phyloP scores from a whole-genome alignment of 92 coral and sea anemone species.

The Scolanthus callimorphus region DNA sequence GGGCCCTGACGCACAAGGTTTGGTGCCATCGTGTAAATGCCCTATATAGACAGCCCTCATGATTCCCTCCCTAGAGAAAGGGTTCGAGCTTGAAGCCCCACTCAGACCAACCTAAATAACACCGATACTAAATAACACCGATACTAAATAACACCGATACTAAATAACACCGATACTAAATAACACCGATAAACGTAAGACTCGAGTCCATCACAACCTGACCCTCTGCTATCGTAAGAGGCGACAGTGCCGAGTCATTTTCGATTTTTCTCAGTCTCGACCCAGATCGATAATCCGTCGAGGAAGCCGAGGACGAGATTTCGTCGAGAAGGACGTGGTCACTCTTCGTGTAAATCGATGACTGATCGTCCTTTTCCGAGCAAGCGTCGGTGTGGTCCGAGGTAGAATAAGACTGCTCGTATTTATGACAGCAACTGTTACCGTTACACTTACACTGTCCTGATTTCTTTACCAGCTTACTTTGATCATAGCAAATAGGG shows the following conservation, averaged over 20 bases:
- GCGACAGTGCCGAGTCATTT: background rate
- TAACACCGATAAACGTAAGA: conserved; percentile 83
- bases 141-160: too few species aligned
- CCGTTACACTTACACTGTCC: conserved; percentile 13
- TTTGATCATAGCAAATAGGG: conserved; percentile 49
- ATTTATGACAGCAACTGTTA: background rate
- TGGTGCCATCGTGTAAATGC: too few species aligned
- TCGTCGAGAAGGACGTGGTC: conserved; percentile 26
- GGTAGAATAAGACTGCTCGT: conserved; percentile 2
- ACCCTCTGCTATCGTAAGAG: conserved; percentile 26
- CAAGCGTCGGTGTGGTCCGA: background rate
- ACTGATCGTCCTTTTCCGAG: conserved; percentile 13
- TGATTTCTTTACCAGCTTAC: conserved; percentile 14
- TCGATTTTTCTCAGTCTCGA: conserved; percentile 4
- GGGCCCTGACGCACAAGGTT: too few species aligned
- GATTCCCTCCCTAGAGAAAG: too few species aligned
- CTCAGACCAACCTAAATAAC: too few species aligned
- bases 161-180: too few species aligned
- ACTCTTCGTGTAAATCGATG: conserved; percentile 26
- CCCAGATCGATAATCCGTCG: conserved; percentile 13
- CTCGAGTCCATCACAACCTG: conserved; percentile 57
- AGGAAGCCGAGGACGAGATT: conserved; percentile 31
- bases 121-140: too few species aligned
- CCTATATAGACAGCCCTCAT: too few species aligned
- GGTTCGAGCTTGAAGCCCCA: too few species aligned